Base-by-base conservation (phyloP, 2,888 invertebrate genomes). In the Aphidius colemani region DNA sequence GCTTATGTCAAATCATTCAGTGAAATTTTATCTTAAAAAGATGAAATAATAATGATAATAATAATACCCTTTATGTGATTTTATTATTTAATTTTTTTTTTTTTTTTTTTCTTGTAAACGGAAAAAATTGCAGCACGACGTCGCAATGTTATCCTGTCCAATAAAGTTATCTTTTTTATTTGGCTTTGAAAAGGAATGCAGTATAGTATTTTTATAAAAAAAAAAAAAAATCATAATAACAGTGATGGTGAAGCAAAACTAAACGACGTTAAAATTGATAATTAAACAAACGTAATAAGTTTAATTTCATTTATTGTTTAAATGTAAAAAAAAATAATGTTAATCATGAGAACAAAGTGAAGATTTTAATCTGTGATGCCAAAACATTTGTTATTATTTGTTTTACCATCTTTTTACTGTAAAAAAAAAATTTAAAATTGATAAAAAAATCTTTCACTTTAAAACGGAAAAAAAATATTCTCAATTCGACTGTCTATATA, bases 1-100 rank as follows among this genome's bases (percentile, higher is more conserved):
- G 96, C 94, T 61, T 96, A 96, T 80, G 90, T 95, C 13, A 93
- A 94, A 83, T 92, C 93, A 44, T 91, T 93, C 77, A 87, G 90
- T 78, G 91, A 92, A 68, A 83, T 85, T 72, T 82, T 85, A 10
- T 85, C 85, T 58, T 85, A 84, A 76, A 71, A 53, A 66, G 66
- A 63, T 55, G 59, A 48, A 41, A 55, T 53, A 45, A 61, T 43
- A 50, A 56, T 62, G 62, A 53, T 49, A 50, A 50, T 56, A 53
- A 61, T 50, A n/a, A 48, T 55, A 30, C 30, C 5, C 30, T 30
- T 30, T 30, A 30, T 30, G 30, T 30, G 30, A 30, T 30, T 30
- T 30, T 30, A 30, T 30, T 7, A 48, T 48, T 13, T 48, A 7
- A 39, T 7, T 57, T 57, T 57, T 48, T 57, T 57, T 46, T 62